These are phyloP conservation scores for Macaria notata DNA, from an alignment of 2,888 invertebrate genomes.

Conservation along the genomic window DNA sequence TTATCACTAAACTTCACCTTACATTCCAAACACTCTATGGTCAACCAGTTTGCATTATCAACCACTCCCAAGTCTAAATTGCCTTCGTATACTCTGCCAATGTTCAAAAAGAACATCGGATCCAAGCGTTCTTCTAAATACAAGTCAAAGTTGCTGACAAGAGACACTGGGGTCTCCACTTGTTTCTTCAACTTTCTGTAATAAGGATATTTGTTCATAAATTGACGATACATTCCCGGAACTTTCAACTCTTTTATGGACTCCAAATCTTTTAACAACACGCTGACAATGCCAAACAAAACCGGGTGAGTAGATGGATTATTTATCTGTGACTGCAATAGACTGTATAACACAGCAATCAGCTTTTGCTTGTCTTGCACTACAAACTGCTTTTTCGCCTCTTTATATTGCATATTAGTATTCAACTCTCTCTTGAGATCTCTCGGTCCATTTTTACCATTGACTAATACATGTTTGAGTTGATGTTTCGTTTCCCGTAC, in stretches of 20 bases:
- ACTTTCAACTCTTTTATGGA: constrained; percentile 19
- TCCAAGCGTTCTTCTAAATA: constrained; percentile 51
- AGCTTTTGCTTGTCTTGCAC: too few species aligned
- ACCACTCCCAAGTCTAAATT: too few species aligned
- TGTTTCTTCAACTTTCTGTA: constrained; percentile 50
- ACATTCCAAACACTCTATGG: constrained; percentile 50
- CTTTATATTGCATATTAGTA: constrained; percentile 17
- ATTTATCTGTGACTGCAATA: too few species aligned
- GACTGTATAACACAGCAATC: too few species aligned
- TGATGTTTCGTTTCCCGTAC: constrained; percentile 38
- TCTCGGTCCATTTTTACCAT: constrained; percentile 31
- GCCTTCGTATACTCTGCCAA: constrained; percentile 28
- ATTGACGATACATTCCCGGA: constrained; percentile 33
- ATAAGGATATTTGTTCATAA: constrained; percentile 47
- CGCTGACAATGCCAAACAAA: not conserved
- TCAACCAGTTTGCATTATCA: constrained; percentile 36
- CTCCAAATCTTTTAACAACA: constrained; percentile 37
- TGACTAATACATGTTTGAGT: constrained; percentile 44
- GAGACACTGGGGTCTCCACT: not conserved
- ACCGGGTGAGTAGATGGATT: too few species aligned
- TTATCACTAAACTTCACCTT: constrained; percentile 26
- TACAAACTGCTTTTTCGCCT: not conserved
- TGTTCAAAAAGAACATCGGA: constrained; percentile 38
- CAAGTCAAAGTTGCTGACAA: constrained; percentile 42
- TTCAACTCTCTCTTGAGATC: constrained; percentile 10